These are phyloP conservation scores for Ctenopoma multispine DNA, from an alignment of 2,797 vertebrate genomes.

Conservation along the genomic window DNA sequence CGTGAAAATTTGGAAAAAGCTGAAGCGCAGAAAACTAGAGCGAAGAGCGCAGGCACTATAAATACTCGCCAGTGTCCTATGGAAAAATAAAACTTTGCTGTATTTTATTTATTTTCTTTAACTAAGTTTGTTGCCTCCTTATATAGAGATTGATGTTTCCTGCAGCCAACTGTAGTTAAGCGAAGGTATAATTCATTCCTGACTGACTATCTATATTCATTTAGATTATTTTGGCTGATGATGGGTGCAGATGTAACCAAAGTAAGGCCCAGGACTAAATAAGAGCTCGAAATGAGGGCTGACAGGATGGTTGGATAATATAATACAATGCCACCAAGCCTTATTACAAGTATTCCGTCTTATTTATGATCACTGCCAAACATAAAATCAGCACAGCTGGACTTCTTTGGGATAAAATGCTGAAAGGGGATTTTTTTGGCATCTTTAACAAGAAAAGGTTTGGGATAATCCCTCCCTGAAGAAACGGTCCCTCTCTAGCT, in stretches of 20 bases:
- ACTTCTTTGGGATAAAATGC: background rate
- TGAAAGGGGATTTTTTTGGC: background rate
- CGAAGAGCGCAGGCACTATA: conserved; percentile 31
- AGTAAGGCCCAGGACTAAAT: conserved; percentile 4
- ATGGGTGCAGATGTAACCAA: conserved; percentile 8
- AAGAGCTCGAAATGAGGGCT: conserved; percentile 5
- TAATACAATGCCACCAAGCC: background rate
- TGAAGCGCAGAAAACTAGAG: conserved; percentile 12
- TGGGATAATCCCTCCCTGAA: background rate
- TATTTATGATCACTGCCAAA: background rate
- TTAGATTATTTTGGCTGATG: conserved; percentile 21
- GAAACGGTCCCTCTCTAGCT: background rate
- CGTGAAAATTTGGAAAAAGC: background rate
- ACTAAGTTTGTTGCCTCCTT: background rate
- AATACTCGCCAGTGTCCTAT: background rate
- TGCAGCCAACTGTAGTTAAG: background rate
- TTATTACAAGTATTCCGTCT: background rate
- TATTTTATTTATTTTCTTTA: background rate
- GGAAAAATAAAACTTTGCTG: background rate
- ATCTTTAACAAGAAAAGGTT: background rate
- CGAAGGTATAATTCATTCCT: background rate
- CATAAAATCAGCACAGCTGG: background rate
- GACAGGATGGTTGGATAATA: background rate
- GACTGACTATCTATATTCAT: conserved; percentile 9
- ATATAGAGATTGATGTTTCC: background rate